Percentiles rank a stretch among this genome's conserved stretches.
Conservation (phyloP, 2,888 invertebrate species). For the Hydraecia micacea region DNA sequence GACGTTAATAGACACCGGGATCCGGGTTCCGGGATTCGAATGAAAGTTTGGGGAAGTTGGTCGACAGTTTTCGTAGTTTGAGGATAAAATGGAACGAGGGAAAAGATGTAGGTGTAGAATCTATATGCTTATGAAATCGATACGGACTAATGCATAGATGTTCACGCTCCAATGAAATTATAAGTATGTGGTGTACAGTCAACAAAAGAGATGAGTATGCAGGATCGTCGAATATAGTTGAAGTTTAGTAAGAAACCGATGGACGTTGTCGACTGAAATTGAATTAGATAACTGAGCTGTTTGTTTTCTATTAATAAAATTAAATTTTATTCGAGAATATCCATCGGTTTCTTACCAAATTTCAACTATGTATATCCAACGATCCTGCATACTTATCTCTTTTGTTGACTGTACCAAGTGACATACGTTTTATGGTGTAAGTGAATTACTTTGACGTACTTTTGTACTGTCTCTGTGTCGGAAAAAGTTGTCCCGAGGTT, state of each 20-base stretch:
- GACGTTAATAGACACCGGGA: constrained; percentile 47
- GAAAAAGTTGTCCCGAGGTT: not conserved
- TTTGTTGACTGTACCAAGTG: too few species aligned
- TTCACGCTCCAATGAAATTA: not conserved
- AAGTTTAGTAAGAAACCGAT: too few species aligned
- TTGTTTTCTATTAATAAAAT: too few species aligned
- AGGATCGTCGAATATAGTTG: too few species aligned
- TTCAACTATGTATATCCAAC: too few species aligned
- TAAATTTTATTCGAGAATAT: too few species aligned
- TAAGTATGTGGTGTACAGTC: too few species aligned
- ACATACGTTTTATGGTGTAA: not conserved
- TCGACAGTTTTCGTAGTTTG: constrained; percentile 15
- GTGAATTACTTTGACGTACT: not conserved
- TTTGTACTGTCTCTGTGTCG: not conserved
- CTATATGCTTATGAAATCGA: constrained; percentile 8
- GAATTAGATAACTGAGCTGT: too few species aligned
- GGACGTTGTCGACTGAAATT: too few species aligned
- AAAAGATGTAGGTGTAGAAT: constrained; percentile 11
- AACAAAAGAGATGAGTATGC: too few species aligned
- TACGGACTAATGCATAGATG: not conserved
- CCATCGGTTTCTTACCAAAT: too few species aligned
- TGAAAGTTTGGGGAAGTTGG: constrained; percentile 23
- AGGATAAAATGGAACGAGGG: constrained; percentile 10
- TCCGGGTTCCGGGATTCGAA: constrained; percentile 9
- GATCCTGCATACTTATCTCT: too few species aligned